Evolutionary conservation across 2,113 vertebrate genomes (phyloP).

Genomic region (Noturus placidus): DNA sequence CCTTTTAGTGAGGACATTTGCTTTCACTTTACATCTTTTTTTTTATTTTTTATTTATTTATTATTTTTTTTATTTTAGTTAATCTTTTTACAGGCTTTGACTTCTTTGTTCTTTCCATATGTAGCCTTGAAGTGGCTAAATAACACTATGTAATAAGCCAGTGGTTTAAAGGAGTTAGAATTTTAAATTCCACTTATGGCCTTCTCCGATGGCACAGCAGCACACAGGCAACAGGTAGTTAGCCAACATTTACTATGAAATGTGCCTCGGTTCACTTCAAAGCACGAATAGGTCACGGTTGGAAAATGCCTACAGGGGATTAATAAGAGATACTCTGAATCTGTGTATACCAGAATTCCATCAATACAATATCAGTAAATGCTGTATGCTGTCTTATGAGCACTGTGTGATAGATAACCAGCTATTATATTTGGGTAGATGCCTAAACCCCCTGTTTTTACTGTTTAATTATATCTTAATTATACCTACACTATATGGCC

Average conservation of each 20-base stretch:
- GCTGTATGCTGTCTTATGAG: background rate
- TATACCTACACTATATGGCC: background rate
- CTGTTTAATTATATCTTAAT: background rate
- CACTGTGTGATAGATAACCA: background rate
- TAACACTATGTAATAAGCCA: background rate
- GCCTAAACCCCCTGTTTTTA: background rate
- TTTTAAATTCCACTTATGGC: background rate
- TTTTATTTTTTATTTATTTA: background rate
- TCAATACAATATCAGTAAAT: background rate
- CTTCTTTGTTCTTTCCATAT: background rate
- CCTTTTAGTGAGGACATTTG: background rate
- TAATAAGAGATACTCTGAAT: background rate
- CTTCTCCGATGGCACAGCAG: background rate
- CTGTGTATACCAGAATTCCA: background rate
- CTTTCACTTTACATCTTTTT: background rate
- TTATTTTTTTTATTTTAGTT: background rate
- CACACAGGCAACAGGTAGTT: background rate
- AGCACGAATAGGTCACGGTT: background rate
- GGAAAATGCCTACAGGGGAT: background rate
- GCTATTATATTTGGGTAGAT: background rate
- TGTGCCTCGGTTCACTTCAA: background rate
- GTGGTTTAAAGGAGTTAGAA: conserved; percentile 5
- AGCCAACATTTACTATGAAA: background rate
- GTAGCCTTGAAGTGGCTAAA: background rate
- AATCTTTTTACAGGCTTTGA: background rate